Evolutionary conservation across 2,113 vertebrate genomes (phyloP).

Genomic region (Thymallus thymallus): DNA sequence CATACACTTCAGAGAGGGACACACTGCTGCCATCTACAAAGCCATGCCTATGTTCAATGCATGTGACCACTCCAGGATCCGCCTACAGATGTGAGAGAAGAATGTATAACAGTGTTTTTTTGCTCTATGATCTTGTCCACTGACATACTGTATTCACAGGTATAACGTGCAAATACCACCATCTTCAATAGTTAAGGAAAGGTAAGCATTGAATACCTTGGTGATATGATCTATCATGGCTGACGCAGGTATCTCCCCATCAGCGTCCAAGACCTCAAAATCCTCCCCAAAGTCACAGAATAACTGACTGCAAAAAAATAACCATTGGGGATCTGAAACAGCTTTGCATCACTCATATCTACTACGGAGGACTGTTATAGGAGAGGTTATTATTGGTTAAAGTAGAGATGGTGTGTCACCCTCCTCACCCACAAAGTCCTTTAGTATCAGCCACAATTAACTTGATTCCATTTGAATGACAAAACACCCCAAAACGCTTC

Average conservation of each 20-base stretch:
- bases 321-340: neutral
- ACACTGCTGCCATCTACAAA: conserved; percentile 56
- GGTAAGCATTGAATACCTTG: conserved; percentile 68
- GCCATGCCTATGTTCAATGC: conserved; percentile 45
- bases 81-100: conserved; percentile 49
- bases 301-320: conserved; percentile 74
- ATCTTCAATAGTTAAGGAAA: neutral
- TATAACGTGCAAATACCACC: neutral
- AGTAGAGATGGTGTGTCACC: too few species aligned
- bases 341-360: neutral
- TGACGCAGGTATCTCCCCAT: conserved; percentile 67
- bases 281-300: conserved; percentile 85
- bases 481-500: conserved; percentile 73
- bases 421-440: conserved; percentile 83
- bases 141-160: neutral
- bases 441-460: conserved; percentile 82
- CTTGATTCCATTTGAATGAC: conserved; percentile 71
- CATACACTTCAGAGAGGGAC: conserved; percentile 78
- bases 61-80: conserved; percentile 79
- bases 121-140: neutral
- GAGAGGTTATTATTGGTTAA: too few species aligned
- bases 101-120: neutral
- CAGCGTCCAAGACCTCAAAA: conserved; percentile 72
- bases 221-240: conserved; percentile 73
- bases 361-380: neutral